Conservation (phyloP, 2,113 vertebrate species). For the Aegithalos caudatus region DNA sequence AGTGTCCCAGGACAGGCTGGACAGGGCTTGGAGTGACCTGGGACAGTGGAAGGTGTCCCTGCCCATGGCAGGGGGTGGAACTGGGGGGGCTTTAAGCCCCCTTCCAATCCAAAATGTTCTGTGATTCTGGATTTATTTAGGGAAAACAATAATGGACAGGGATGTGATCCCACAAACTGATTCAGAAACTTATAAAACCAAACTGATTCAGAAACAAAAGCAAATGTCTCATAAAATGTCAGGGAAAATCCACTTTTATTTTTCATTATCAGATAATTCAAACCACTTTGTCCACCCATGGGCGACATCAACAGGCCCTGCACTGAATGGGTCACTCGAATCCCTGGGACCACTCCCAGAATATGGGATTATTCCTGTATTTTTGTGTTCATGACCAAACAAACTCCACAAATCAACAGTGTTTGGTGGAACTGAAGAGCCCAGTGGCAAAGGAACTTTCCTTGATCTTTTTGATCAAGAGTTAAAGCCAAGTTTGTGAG, state of each 20-base stretch:
- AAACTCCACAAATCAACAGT: neutral
- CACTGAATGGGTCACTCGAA: neutral
- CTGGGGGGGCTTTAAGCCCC: neutral
- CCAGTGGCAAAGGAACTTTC: neutral
- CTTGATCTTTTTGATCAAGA: neutral
- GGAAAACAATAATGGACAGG: neutral
- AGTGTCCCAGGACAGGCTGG: fast-evolving
- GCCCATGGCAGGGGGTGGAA: neutral
- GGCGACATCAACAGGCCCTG: neutral
- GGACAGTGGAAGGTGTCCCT: neutral
- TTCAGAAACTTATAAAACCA: neutral
- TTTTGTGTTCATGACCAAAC: neutral
- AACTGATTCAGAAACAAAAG: neutral
- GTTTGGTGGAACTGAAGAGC: neutral
- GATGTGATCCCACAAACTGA: neutral
- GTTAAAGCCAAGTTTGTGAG: neutral
- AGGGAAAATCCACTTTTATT: neutral
- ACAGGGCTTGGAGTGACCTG: fast-evolving
- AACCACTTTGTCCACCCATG: neutral
- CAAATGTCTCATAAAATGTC: neutral
- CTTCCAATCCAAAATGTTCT: neutral
- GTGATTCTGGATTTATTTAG: neutral
- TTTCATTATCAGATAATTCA: neutral
- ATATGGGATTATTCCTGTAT: neutral
- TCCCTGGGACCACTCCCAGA: neutral